Base-by-base conservation (phyloP, 1,140 invertebrate species). In the Euwallacea fornicatus region DNA sequence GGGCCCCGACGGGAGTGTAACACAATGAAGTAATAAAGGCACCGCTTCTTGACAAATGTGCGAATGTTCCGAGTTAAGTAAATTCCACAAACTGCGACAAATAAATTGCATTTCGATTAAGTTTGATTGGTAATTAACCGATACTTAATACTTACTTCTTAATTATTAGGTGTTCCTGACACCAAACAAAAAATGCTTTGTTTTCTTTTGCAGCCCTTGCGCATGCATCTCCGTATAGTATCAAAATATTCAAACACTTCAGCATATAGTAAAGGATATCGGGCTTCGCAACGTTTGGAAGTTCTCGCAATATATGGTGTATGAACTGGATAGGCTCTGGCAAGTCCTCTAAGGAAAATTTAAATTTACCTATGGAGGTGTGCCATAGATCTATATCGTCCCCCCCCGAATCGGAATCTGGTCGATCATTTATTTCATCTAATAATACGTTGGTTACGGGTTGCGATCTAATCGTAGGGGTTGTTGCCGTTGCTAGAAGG, bases 161-260 rank as follows among this genome's bases (percentile, higher is more conserved):
- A 72, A 99, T 96, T 0, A 99, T 83, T 15, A 97, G 83, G 84
- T 97, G 98, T 83, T 98, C 95, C 81, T 99, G 96, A 74, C 93
- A 96, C 94, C 96, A 98, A 69, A 98, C 95, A 65, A 99, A 90
- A 84, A 98, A 99, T 56, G 95, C 95, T 75, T 93, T 87, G 79
- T 98, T 92, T 78, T 98, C 95, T 76, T 91, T 90, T 0, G 93
- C 88, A 0, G 95, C 93, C 76, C 91, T 92, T 41, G 89, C 91
- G 55, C 99, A 86, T 7, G 95, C 94, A 82, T 99, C 97, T 4
- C 94, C 95, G 80, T 99, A 94, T 2, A 99, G 84, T 66, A 94
- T 92, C 76, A 99, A 85, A 53, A 96, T 89, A 81, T 97, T 94
- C 1, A 99, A 83, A 77, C 95, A 97, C 77, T 94, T 91, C 43